Evolutionary conservation across 1,140 invertebrate species (phyloP), one percentile per base, ranked within the genome.

Genomic region (Micrasema minimum): DNA sequence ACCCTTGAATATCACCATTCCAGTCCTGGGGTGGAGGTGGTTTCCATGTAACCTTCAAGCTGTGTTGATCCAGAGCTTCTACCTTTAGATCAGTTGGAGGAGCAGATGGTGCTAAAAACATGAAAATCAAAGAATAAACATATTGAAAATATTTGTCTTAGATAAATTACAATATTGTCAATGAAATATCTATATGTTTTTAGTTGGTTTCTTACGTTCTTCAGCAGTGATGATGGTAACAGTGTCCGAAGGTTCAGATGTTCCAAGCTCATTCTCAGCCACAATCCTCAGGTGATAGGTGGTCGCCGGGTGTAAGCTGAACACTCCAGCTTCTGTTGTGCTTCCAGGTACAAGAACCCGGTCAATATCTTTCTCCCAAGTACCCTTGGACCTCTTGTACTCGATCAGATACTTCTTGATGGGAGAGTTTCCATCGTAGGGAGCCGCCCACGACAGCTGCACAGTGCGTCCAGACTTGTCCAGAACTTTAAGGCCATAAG

Each of bases 341-440:
- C 93, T 89, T 48, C 93, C 93, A 38, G 93, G 93, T 11, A 95
- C 92, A 43, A 95, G 85, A 53, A 95, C 93, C 74, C 92, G 87
- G 79, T 92, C 93, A 76, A 94, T 92, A 80, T 94, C 92, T 48
- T 87, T 89, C 78, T 95, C 93, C 91, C 89, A 92, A 68, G 89
- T 90, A 78, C 93, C 93, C 81, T 94, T 94, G 76, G 92, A 93
- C 72, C 92, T 91, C 85, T 96, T 97, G 81, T 96, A 96, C 82
- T 97, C 94, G 78, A 97, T 95, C 48, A 93, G 88, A 81, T 97
- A 99, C 78, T 91, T 89, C 73, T 91, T 94, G 71, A 99, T 93
- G 0, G 92, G 91, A n/a, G 94, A 96, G 81, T 98, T 98, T 72
- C 97, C 97, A 80, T 97, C 92, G 80, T 96, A 98, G 12, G 96